phyloP scores from a whole-genome alignment of 2,113 vertebrate genomes.

The Pangasianodon hypophthalmus region DNA sequence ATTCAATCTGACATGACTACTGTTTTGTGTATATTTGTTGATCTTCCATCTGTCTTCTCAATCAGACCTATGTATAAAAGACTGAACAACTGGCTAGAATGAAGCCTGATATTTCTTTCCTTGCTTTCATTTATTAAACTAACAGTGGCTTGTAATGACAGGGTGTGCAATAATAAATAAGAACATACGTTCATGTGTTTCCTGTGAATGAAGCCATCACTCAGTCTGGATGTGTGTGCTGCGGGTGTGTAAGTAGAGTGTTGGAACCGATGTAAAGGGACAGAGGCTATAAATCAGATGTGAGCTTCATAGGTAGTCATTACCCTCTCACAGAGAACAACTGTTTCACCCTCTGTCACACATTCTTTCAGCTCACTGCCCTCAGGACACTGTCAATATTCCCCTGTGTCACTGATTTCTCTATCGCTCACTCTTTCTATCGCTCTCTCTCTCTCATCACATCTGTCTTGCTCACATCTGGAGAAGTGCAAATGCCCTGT shows the following conservation, averaged over 20 bases:
- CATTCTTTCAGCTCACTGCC: constrained; percentile 66
- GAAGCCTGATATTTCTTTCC: neutral
- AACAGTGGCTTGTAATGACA: constrained; percentile 38
- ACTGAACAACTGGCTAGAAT: neutral
- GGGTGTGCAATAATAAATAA: constrained; percentile 18
- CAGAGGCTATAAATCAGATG: constrained; percentile 69
- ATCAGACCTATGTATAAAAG: neutral
- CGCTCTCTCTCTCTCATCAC: constrained; percentile 65
- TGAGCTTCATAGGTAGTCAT: constrained; percentile 69
- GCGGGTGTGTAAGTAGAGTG: constrained; percentile 34
- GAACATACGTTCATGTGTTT: constrained; percentile 39
- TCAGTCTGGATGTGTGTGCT: constrained; percentile 33
- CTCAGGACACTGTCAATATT: constrained; percentile 67
- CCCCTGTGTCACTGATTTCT: constrained; percentile 59
- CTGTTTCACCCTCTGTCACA: constrained; percentile 69
- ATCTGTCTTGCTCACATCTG: constrained; percentile 76
- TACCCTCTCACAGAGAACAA: constrained; percentile 70
- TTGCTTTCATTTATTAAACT: constrained; percentile 13
- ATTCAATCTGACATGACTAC: neutral
- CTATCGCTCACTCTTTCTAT: constrained; percentile 49
- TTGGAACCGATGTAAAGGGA: constrained; percentile 39
- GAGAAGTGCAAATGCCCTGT: constrained; percentile 70
- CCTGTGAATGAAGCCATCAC: constrained; percentile 61
- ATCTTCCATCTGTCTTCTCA: neutral
- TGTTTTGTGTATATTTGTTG: neutral